These are phyloP conservation scores for Poeciliopsis paucimaculata DNA, from an alignment of 2,797 vertebrate genomes.

Conservation along the genomic window DNA sequence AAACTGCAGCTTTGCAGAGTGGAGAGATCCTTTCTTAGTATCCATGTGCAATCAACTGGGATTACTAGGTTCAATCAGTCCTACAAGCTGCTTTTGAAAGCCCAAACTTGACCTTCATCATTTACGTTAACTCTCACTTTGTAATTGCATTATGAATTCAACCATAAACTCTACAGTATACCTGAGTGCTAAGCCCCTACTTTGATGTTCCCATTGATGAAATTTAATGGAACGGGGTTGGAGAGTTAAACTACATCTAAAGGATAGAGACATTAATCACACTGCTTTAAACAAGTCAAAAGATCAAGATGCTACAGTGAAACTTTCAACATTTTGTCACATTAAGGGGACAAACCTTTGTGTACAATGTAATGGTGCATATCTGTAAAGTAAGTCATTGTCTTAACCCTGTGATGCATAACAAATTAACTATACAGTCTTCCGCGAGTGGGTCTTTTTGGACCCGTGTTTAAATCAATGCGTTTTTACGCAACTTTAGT, in stretches of 20 bases:
- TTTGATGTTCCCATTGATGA: background rate
- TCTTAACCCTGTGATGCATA: background rate
- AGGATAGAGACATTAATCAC: too few species aligned
- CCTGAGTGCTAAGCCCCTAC: background rate
- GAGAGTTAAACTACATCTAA: background rate
- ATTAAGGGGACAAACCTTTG: background rate
- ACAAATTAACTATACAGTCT: too few species aligned
- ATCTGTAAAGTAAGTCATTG: background rate
- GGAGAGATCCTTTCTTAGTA: background rate
- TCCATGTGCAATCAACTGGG: background rate
- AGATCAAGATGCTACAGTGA: background rate
- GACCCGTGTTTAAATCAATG: too few species aligned
- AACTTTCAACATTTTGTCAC: background rate
- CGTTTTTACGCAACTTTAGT: too few species aligned
- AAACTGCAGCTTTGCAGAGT: background rate
- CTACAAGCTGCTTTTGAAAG: background rate
- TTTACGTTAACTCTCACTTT: background rate
- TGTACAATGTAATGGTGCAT: background rate
- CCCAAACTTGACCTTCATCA: background rate
- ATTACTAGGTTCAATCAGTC: background rate
- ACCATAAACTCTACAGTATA: background rate
- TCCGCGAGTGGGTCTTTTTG: too few species aligned
- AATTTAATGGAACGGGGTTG: conserved; percentile 1
- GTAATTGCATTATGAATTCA: background rate
- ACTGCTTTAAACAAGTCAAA: background rate